Evolutionary conservation across 1,140 invertebrate species (phyloP).

Genomic region (Lasaia peninsularis): DNA sequence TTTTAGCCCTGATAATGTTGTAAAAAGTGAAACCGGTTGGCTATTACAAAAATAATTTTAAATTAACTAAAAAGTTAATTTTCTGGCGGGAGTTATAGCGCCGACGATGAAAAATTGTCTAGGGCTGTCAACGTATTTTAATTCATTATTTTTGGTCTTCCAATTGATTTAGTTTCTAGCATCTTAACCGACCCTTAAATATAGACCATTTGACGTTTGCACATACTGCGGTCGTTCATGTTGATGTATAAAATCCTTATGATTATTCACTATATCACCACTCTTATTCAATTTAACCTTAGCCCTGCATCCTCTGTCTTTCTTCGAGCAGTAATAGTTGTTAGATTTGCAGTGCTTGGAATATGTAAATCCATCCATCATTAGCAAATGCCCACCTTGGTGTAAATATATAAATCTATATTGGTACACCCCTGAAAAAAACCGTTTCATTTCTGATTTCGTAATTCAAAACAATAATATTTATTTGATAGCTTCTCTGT

Average conservation of each 20-base stretch:
- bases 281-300: conserved; percentile 30
- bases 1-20: too few species aligned
- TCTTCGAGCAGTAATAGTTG: conserved; percentile 46
- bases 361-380: conserved; percentile 33
- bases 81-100: too few species aligned
- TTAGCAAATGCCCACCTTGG: conserved; percentile 25
- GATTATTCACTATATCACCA: conserved; percentile 22
- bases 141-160: too few species aligned
- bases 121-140: too few species aligned
- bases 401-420: conserved; percentile 27
- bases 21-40: too few species aligned
- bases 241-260: conserved; percentile 19
- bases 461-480: too few species aligned
- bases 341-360: conserved; percentile 18
- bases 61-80: too few species aligned
- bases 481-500: too few species aligned
- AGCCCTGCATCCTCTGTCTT: conserved; percentile 29
- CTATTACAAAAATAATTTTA: too few species aligned
- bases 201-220: conserved; percentile 20
- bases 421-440: conserved; percentile 14
- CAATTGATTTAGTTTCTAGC: background rate
- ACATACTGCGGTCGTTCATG: conserved; percentile 34
- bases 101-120: too few species aligned
- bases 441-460: too few species aligned
- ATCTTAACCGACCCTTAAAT: conserved; percentile 13